Conservation (phyloP, 30 jellyfish, hydroid and myxozoan species). For the Phacellophora camtschatica region DNA sequence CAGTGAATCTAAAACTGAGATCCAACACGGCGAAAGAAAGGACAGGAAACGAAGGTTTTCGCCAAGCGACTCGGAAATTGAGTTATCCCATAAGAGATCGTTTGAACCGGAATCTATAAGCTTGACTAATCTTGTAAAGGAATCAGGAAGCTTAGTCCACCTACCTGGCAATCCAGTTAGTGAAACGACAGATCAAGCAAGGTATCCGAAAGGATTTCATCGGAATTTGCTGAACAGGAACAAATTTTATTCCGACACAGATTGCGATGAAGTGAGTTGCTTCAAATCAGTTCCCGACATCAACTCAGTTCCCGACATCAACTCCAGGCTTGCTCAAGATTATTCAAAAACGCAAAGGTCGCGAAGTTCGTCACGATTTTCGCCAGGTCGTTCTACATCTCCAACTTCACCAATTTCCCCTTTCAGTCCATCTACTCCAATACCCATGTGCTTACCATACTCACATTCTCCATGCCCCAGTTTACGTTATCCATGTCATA, state of each 20-base stretch:
- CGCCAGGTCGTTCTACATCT: conserved; percentile 8
- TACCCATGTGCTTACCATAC: conserved; percentile 47
- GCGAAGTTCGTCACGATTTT: not conserved
- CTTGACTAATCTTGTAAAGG: too few species aligned
- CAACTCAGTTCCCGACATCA: too few species aligned
- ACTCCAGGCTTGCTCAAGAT: too few species aligned
- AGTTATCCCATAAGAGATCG: not conserved
- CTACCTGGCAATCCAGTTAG: not conserved
- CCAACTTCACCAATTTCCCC: conserved; percentile 50
- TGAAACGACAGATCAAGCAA: not conserved
- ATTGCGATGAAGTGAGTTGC: too few species aligned
- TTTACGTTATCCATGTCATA: conserved; percentile 3
- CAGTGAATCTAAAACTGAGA: too few species aligned
- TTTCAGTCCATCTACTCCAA: conserved; percentile 35
- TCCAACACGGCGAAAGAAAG: too few species aligned
- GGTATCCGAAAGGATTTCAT: not conserved
- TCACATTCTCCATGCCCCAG: conserved; percentile 4
- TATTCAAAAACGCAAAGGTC: too few species aligned
- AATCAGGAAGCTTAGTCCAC: not conserved
- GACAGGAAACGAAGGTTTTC: too few species aligned
- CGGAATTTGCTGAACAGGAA: too few species aligned
- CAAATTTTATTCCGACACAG: too few species aligned
- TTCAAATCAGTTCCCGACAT: too few species aligned
- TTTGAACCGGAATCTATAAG: too few species aligned
- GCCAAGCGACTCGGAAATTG: not conserved